Evolutionary conservation across 2,113 vertebrate genomes (phyloP).

Genomic region (Cnemophilus loriae): DNA sequence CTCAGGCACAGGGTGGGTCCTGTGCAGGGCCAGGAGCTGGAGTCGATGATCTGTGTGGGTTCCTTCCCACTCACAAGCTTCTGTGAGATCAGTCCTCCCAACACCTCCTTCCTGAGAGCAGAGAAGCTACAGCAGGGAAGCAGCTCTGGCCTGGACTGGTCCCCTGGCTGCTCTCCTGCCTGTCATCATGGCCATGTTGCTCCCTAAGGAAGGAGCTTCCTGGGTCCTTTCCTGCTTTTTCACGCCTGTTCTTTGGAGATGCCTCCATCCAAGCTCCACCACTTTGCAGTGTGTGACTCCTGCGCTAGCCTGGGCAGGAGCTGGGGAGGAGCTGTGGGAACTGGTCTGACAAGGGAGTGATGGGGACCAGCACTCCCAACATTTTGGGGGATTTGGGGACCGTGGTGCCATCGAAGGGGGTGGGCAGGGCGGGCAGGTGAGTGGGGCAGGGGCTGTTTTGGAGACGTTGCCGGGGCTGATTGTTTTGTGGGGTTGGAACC

Average conservation of each 20-base stretch:
- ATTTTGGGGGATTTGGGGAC: accelerated
- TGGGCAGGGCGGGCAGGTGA: not conserved
- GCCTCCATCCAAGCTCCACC: not conserved
- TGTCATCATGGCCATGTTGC: accelerated
- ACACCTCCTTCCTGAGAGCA: not conserved
- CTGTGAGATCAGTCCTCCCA: not conserved
- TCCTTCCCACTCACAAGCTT: not conserved
- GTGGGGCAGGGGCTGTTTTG: not conserved
- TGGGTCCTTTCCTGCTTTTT: not conserved
- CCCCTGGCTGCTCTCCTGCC: not conserved
- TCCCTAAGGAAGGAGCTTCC: not conserved
- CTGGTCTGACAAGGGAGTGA: accelerated
- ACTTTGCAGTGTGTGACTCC: accelerated
- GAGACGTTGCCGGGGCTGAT: not conserved
- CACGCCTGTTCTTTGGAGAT: not conserved
- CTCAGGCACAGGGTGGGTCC: not conserved
- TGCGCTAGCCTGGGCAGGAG: not conserved
- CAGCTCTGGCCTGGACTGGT: too few species aligned
- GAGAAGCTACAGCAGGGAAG: not conserved
- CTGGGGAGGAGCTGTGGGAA: not conserved
- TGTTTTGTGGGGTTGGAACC: conserved; percentile 47
- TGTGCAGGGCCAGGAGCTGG: not conserved
- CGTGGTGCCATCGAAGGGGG: accelerated
- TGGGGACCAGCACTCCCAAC: accelerated
- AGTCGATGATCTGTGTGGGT: not conserved